Evolutionary conservation across 2,888 invertebrate species (phyloP).

Genomic region (Laothoe populi): DNA sequence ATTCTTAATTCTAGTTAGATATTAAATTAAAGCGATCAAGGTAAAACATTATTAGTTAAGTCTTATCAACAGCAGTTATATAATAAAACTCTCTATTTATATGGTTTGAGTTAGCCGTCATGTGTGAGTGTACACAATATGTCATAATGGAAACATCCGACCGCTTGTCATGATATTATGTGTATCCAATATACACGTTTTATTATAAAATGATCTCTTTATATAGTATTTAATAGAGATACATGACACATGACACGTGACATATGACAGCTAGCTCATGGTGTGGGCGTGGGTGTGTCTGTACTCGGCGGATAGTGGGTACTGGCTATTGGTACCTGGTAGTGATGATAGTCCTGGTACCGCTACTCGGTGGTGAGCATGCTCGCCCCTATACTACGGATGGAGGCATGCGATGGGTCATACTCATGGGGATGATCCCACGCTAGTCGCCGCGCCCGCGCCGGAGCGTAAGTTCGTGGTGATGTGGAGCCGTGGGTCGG

Average conservation of each 20-base stretch:
- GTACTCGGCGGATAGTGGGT: neutral
- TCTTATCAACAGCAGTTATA: slow-evolving; percentile 28
- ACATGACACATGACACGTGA: no score
- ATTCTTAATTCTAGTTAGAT: slow-evolving; percentile 63
- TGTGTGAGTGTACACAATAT: neutral
- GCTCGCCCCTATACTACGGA: neutral
- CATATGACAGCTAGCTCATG: neutral
- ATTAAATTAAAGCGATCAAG: slow-evolving; percentile 69
- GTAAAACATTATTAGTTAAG: slow-evolving; percentile 26
- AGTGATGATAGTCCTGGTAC: neutral
- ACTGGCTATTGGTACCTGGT: neutral
- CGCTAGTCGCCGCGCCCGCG: neutral
- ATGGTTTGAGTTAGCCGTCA: neutral
- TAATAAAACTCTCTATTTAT: slow-evolving; percentile 8
- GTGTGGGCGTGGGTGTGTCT: neutral
- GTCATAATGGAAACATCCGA: no score
- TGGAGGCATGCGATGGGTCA: neutral
- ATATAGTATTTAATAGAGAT: no score
- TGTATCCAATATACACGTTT: no score
- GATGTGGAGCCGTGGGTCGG: no score
- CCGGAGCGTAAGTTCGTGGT: no score
- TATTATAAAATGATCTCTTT: no score
- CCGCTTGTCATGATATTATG: no score
- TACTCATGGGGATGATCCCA: slow-evolving; percentile 1
- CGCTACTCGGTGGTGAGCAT: slow-evolving; percentile 1